A percentile compares a stretch with the other conserved stretches of the same genome.
These are phyloP conservation scores for Mus spicilegus DNA, from an alignment of 2,113 vertebrate species.

Conservation along the genomic window DNA sequence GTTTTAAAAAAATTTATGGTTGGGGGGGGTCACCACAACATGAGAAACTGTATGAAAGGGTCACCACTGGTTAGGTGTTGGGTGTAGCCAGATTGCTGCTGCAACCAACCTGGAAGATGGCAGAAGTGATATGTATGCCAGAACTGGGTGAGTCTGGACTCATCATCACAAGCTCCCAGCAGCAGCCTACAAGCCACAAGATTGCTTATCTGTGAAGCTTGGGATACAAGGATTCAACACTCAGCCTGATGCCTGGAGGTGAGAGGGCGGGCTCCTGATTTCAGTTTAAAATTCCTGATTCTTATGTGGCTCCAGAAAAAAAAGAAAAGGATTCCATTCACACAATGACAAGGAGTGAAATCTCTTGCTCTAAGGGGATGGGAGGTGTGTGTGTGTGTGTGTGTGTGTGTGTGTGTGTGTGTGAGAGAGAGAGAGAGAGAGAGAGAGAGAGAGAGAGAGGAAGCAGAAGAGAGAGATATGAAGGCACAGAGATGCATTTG, in stretches of 20 bases:
- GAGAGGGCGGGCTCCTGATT: not conserved
- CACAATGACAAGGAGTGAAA: not conserved
- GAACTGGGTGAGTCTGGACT: not conserved
- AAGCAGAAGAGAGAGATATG: not conserved
- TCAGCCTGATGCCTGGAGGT: not conserved
- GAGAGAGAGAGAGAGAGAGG: not conserved
- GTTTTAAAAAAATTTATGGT: not conserved
- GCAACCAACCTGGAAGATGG: not conserved
- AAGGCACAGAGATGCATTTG: not conserved
- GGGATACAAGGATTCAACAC: not conserved
- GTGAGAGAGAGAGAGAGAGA: not conserved
- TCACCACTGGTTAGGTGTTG: not conserved
- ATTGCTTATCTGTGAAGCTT: not conserved
- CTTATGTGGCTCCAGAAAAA: not conserved
- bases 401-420: no score
- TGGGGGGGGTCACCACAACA: not conserved
- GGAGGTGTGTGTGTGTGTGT: no score
- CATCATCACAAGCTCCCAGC: not conserved
- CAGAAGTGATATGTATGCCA: not conserved
- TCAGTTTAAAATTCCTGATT: not conserved
- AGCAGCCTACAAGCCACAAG: not conserved
- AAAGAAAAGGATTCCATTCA: not conserved
- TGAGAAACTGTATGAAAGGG: not conserved
- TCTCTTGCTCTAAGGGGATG: not conserved
- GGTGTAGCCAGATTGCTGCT: not conserved